Base-by-base conservation (phyloP, 2,888 invertebrate genomes). In the Litoditis marina region DNA sequence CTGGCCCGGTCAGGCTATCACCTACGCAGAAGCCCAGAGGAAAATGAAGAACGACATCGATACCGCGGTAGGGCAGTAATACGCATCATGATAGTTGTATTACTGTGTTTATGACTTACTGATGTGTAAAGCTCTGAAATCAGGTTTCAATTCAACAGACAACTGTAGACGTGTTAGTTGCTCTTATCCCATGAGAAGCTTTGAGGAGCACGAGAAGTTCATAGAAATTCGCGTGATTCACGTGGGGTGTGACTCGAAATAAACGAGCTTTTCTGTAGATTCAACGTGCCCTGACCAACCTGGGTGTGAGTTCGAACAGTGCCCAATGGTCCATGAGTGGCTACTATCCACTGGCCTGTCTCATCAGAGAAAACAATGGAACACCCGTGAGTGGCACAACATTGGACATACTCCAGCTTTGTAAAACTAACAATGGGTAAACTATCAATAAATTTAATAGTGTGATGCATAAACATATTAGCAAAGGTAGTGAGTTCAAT, bases 11-110 rank as follows among this genome's bases (percentile, higher is more conserved):
- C 59, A 59, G 42, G 28, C 50, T 11, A 57, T 49, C 1, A 57
- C 19, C 30, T 34, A 30, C 16, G 57, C 46, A 1, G 47, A 44
- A 31, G 57, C 57, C 19, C 31, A 47, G 34, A 30, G 49, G 13
- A 57, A 57, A 25, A 57, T 57, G 57, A 57, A 57, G 7, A n/a
- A 47, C 13, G 57, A 57, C 32, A 22, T 57, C 13, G 44, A 57
- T 30, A 31, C 57, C 22, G 57, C 57, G 11, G 54, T 54, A 39
- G 34, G 36, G 13, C 13, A 7, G n/a, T n/a, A n/a, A n/a, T n/a
- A n/a, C n/a, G n/a, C n/a, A n/a, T n/a, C n/a, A n/a, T n/a, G n/a
- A n/a, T n/a, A n/a, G n/a, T n/a, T n/a, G n/a, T n/a, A n/a, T n/a
- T n/a, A n/a, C n/a, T n/a, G n/a, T n/a, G n/a, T n/a, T n/a, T n/a